These are phyloP conservation scores for Drosophila ezoana DNA, from an alignment of 2,888 invertebrate genomes.

Conservation along the genomic window DNA sequence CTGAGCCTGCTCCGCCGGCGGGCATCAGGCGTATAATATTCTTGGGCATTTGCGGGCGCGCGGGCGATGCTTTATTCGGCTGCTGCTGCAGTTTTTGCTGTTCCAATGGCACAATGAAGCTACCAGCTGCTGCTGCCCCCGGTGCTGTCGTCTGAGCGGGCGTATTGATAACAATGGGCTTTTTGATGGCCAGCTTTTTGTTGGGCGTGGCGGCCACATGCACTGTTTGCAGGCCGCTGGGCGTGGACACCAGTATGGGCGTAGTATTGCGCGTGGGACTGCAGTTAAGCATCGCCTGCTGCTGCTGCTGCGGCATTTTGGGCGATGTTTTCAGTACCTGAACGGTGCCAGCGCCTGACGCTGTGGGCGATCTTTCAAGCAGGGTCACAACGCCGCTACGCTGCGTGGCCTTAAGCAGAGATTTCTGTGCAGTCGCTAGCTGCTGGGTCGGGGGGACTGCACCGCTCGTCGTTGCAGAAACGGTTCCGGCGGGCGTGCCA, in stretches of 20 bases:
- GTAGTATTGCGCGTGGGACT: slow-evolving; percentile 68
- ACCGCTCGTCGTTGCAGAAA: not conserved
- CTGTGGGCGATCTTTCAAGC: slow-evolving; percentile 39
- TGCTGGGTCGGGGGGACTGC: slow-evolving; percentile 22
- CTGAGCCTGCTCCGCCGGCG: slow-evolving; percentile 26
- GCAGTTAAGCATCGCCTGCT: slow-evolving; percentile 17
- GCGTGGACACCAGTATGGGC: slow-evolving; percentile 83
- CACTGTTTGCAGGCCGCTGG: slow-evolving; percentile 83
- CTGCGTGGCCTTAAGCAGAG: slow-evolving; percentile 68
- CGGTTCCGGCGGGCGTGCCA: slow-evolving; percentile 3
- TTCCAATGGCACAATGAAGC: slow-evolving; percentile 45
- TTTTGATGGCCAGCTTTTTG: slow-evolving; percentile 79
- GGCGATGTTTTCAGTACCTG: slow-evolving; percentile 38
- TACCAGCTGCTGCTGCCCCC: slow-evolving; percentile 23
- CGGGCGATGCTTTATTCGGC: slow-evolving; percentile 32
- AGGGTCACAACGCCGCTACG: slow-evolving; percentile 51
- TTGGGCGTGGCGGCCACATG: slow-evolving; percentile 80
- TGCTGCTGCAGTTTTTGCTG: slow-evolving; percentile 44
- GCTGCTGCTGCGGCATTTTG: slow-evolving; percentile 28
- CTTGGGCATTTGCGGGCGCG: slow-evolving; percentile 65
- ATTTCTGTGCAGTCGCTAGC: slow-evolving; percentile 64
- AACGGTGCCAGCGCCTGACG: slow-evolving; percentile 4
- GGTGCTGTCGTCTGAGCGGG: slow-evolving; percentile 26
- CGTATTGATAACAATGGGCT: slow-evolving; percentile 75
- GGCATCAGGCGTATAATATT: slow-evolving; percentile 77